Conservation (phyloP, 2,888 invertebrate species). For the Amphipyra berbera region DNA sequence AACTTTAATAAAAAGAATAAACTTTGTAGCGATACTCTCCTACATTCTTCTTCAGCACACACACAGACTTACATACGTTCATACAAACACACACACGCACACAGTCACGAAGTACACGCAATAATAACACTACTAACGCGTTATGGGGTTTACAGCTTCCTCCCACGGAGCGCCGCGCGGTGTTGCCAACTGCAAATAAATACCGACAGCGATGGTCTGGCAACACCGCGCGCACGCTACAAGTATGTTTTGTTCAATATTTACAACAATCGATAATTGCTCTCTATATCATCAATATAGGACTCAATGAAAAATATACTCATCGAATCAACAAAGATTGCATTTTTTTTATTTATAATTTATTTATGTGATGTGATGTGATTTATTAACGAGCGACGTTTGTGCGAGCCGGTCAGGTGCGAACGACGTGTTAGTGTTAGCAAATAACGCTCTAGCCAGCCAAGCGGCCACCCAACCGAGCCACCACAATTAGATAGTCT, state of each 20-base stretch:
- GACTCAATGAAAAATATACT: conserved; percentile 64
- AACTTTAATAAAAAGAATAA: conserved; percentile 38
- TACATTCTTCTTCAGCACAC: conserved; percentile 35
- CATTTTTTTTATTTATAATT: conserved; percentile 20
- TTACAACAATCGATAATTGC: conserved; percentile 76
- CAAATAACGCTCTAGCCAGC: background rate
- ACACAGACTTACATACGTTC: conserved; percentile 17
- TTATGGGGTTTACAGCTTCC: conserved; percentile 80
- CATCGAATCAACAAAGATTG: conserved; percentile 58
- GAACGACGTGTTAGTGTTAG: background rate
- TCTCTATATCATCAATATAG: conserved; percentile 63
- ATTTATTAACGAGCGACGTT: background rate
- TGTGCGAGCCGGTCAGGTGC: conserved; percentile 1
- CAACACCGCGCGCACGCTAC: conserved; percentile 48
- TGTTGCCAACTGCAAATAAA: no score
- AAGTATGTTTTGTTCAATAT: conserved; percentile 67
- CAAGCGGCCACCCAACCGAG: no score
- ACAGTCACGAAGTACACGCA: conserved; percentile 51
- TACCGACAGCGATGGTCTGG: background rate
- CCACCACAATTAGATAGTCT: background rate
- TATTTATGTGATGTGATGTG: conserved; percentile 14
- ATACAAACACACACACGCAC: conserved; percentile 29
- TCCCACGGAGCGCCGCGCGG: conserved; percentile 42
- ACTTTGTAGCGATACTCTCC: conserved; percentile 38
- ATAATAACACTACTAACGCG: conserved; percentile 68